Evolutionary conservation across 2,797 vertebrate species (phyloP).

Genomic region (Scyliorhinus canicula): DNA sequence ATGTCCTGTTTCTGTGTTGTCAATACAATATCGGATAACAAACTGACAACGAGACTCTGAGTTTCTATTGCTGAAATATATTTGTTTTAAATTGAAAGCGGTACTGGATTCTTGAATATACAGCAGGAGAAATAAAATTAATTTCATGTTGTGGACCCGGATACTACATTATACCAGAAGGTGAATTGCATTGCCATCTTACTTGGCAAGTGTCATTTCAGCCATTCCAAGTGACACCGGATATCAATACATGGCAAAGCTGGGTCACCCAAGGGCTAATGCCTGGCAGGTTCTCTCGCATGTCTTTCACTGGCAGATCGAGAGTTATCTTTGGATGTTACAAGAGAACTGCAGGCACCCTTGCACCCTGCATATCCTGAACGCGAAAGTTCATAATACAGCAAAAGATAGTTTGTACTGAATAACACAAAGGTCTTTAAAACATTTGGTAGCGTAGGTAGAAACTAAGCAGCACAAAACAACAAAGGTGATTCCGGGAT

Average conservation of each 20-base stretch:
- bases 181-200: neutral
- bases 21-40: neutral
- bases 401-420: neutral
- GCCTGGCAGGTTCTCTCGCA: neutral
- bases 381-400: neutral
- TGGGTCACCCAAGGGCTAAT: neutral
- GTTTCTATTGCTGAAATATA: neutral
- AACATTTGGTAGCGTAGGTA: neutral
- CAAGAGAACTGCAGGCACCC: neutral
- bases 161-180: too few species aligned
- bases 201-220: neutral
- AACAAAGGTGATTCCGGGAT: neutral
- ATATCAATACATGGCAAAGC: neutral
- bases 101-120: neutral
- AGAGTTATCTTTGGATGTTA: neutral
- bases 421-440: neutral
- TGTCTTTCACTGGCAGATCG: neutral
- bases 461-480: neutral
- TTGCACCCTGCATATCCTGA: neutral
- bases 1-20: neutral
- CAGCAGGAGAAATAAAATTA: neutral
- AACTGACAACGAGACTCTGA: neutral
- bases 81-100: neutral
- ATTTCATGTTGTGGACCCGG: neutral
- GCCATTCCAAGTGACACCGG: neutral